Base-by-base conservation (phyloP, 2,888 invertebrate genomes). In the Ceraclea dissimilis region DNA sequence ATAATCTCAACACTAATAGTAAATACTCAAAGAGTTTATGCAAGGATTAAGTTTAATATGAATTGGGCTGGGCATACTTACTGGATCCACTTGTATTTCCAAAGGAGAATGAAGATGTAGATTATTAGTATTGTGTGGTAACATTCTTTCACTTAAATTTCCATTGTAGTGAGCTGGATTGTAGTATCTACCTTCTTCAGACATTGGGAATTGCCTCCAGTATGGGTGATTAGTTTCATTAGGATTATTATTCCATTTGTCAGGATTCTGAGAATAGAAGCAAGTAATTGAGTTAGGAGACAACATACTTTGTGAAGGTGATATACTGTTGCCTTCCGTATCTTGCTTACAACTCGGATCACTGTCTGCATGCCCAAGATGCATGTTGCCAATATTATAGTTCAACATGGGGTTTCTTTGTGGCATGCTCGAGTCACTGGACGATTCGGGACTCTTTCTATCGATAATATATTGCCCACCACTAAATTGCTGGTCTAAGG, bases 1-100 rank as follows among this genome's bases (percentile, higher is more conserved):
- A n/a, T n/a, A n/a, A n/a, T n/a, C n/a, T n/a, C n/a, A n/a, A n/a
- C n/a, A n/a, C n/a, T n/a, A n/a, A n/a, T n/a, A n/a, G n/a, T n/a
- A n/a, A n/a, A n/a, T n/a, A n/a, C n/a, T n/a, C n/a, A n/a, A n/a
- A n/a, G n/a, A n/a, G n/a, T n/a, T n/a, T n/a, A n/a, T n/a, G n/a
- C n/a, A n/a, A n/a, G n/a, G n/a, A n/a, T n/a, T n/a, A n/a, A n/a
- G n/a, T n/a, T n/a, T n/a, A n/a, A n/a, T n/a, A n/a, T n/a, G n/a
- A n/a, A n/a, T n/a, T n/a, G n/a, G n/a, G n/a, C 26, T 6, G 4
- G 26, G 26, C 10, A 51, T 67, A 79, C 79, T 78, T 76, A 88
- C 88, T 66, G 84, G 81, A 72, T 87, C 86, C 59, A 88, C 81
- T 66, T 85, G 81, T 59, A 88, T 76, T 60, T 79, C 75, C 62